phyloP scores from a whole-genome alignment of 2,113 vertebrate genomes.

The Natator depressus region DNA sequence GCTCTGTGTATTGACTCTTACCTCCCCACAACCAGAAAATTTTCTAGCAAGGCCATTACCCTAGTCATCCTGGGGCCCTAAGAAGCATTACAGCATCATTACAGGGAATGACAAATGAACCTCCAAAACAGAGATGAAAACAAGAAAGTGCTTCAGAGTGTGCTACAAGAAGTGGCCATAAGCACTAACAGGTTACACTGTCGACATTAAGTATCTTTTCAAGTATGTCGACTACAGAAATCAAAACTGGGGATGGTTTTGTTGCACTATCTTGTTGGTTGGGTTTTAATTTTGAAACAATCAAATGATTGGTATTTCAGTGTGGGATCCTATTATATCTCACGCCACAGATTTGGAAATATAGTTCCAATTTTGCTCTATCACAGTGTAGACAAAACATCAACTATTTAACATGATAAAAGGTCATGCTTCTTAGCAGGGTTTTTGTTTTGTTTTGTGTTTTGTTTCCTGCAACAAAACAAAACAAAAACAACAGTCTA shows the following conservation, averaged over 20 bases:
- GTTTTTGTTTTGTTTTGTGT: neutral
- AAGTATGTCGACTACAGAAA: neutral
- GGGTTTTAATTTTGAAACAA: neutral
- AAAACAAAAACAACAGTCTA: neutral
- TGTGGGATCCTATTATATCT: neutral
- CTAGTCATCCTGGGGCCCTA: neutral
- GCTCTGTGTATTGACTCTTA: neutral
- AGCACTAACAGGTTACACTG: neutral
- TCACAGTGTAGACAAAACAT: neutral
- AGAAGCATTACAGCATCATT: neutral
- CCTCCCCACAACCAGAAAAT: neutral
- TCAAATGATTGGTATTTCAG: neutral
- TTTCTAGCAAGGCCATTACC: neutral
- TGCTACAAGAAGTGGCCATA: neutral
- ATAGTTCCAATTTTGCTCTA: neutral
- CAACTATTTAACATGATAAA: neutral
- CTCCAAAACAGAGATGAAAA: neutral
- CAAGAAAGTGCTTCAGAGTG: neutral
- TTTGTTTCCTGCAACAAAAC: neutral
- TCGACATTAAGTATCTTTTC: neutral
- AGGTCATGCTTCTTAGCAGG: neutral
- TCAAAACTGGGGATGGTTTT: neutral
- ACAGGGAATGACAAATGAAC: neutral
- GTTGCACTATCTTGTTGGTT: neutral
- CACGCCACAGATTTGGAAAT: neutral